Evolutionary conservation across 2,113 vertebrate species (phyloP).

Genomic region (Myxocyprinus asiaticus): DNA sequence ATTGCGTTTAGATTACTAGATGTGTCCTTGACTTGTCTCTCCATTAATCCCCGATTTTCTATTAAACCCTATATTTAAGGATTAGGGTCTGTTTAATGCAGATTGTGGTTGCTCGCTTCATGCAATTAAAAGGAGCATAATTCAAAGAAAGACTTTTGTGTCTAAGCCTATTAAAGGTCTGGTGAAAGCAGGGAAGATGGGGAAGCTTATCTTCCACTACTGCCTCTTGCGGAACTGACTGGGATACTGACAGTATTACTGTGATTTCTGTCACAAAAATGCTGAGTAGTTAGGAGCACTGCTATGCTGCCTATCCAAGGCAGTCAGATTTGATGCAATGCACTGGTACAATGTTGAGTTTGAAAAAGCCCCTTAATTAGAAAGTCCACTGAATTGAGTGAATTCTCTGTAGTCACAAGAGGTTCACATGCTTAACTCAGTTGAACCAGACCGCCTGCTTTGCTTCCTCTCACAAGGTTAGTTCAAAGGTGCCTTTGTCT

Average conservation of each 20-base stretch:
- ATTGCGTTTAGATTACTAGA: slow-evolving; percentile 5
- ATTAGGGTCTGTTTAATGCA: slow-evolving; percentile 20
- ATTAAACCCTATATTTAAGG: not conserved
- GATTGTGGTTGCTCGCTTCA: slow-evolving; percentile 17
- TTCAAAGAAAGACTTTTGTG: slow-evolving; percentile 9
- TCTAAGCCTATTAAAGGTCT: slow-evolving; percentile 44
- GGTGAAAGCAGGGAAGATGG: slow-evolving; percentile 12
- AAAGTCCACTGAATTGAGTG: slow-evolving; percentile 13
- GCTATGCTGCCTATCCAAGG: not conserved
- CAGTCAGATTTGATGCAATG: not conserved
- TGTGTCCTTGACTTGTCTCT: slow-evolving; percentile 3
- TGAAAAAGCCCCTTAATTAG: slow-evolving; percentile 21
- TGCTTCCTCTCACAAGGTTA: not conserved
- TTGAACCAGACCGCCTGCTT: not conserved
- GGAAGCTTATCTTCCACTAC: slow-evolving; percentile 25
- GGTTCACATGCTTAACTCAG: slow-evolving; percentile 40
- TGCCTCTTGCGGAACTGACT: not conserved
- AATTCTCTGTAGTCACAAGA: slow-evolving; percentile 45
- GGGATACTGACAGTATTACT: not conserved
- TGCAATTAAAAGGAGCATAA: slow-evolving; percentile 23
- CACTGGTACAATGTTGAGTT: not conserved
- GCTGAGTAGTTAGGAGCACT: not conserved
- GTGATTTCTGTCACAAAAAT: slow-evolving; percentile 13
- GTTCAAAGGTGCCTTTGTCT: slow-evolving; percentile 37
- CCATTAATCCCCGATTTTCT: not conserved